Conservation (phyloP, 2,797 vertebrate species). For the Caiman crocodilus region DNA sequence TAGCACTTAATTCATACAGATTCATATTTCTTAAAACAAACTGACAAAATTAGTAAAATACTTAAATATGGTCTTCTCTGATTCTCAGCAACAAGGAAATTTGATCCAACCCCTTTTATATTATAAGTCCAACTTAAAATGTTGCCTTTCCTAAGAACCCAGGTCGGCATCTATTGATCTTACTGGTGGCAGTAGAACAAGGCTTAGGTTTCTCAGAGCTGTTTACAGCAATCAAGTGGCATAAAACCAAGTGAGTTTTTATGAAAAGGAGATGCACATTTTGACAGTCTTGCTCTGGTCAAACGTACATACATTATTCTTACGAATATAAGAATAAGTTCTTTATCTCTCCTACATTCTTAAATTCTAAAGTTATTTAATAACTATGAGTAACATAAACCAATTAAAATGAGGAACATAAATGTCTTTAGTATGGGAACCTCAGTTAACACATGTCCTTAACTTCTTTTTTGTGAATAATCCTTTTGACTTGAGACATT, state of each 20-base stretch:
- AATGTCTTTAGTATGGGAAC: no score
- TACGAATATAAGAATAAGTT: not conserved
- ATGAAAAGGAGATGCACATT: not conserved
- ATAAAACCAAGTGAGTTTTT: not conserved
- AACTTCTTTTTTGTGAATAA: conserved; percentile 41
- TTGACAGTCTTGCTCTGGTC: conserved; percentile 42
- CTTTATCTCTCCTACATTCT: not conserved
- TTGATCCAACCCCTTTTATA: conserved; percentile 50
- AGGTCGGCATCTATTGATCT: not conserved
- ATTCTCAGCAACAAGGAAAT: not conserved
- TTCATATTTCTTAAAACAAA: conserved; percentile 4
- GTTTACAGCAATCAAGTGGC: not conserved
- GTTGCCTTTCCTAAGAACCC: not conserved
- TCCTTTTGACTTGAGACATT: conserved; percentile 59
- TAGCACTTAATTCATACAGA: not conserved
- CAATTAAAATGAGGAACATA: not conserved
- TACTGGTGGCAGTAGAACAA: not conserved
- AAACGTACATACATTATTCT: not conserved
- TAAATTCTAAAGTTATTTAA: conserved; percentile 11
- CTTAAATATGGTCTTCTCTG: not conserved
- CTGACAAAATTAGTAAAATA: not conserved
- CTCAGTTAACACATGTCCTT: conserved; percentile 11
- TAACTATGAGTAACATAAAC: not conserved
- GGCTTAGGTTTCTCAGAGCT: not conserved
- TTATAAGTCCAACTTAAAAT: not conserved